Evolutionary conservation across 2,113 vertebrate species (phyloP), one percentile per base, ranked within the genome.

Genomic region (Carassius carassius): DNA sequence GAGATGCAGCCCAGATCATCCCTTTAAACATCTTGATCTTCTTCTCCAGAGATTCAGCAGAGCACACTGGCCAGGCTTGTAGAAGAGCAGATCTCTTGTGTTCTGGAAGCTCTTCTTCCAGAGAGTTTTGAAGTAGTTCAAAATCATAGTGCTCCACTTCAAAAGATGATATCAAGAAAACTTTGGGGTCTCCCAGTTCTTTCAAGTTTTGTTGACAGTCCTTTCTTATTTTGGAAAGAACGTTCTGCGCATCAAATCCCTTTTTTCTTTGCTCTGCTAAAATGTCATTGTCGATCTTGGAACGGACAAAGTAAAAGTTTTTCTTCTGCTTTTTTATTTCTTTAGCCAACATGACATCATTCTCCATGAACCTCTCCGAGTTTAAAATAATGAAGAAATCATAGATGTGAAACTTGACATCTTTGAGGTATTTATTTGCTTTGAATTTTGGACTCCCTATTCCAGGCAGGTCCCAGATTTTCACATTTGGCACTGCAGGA

Each of bases 351-450:
- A 89, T 90, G 44, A 84, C 86, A 74, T 95, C 91, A 65, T 90
- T 89, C 9, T 91, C 84, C 60, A 87, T 92, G 49, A 94, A 94
- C 65, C 93, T 90, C 19, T 89, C 90, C 0, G 94, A 88, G 0
- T 86, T 92, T 1, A 95, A 87, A 13, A 94, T 90, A 62, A 95
- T 89, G 87, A 94, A 95, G 92, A 94, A 94, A 82, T 95, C 92
- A 0, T 92, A 95, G 29, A 47, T 89, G 23, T 88, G 25, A 13
- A 94, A 92, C 23, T 90, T 82, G 49, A 93, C 92, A 51, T 90
- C 76, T 83, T 92, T 89, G 84, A 94, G 89, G 87, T 94, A 94
- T 56, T 84, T 87, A 76, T 90, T 72, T 0, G 92, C 88, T 0
- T 86, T 82, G 80, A 94, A 95, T 3, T 86, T 86, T 0, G 91